phyloP scores from a whole-genome alignment of 37 sponge, comb jelly and placozoan genomes.

The Crambe crambe region DNA sequence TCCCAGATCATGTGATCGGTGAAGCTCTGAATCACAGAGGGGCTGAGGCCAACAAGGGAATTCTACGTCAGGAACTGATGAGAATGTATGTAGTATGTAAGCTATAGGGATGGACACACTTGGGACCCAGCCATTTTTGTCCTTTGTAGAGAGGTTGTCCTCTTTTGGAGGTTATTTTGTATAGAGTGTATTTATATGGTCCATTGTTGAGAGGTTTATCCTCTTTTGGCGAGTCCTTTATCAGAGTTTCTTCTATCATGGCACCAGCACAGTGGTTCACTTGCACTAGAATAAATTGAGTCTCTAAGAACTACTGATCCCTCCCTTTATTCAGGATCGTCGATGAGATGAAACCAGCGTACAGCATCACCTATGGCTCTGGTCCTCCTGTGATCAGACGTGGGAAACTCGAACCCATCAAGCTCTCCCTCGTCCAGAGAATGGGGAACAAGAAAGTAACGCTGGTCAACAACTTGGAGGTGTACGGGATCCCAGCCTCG shows the following conservation, averaged over 20 bases:
- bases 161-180: neutral
- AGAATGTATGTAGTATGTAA: slow-evolving; percentile 6
- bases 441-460: slow-evolving; percentile 69
- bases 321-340: no score
- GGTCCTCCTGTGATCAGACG: slow-evolving; percentile 14
- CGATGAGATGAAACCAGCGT: slow-evolving; percentile 29
- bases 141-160: no score
- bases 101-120: neutral
- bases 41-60: neutral
- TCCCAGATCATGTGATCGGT: slow-evolving; percentile 24
- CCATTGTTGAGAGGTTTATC: no score
- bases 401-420: slow-evolving; percentile 35
- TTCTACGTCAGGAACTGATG: slow-evolving; percentile 34
- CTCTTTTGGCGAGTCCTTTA: no score
- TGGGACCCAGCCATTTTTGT: no score
- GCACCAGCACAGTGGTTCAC: no score
- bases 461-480: slow-evolving; percentile 65
- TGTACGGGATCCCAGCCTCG: slow-evolving; percentile 40
- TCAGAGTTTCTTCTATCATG: no score
- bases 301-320: no score
- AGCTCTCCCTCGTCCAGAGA: slow-evolving; percentile 37
- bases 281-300: no score
- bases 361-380: slow-evolving; percentile 11
- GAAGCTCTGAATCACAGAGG: slow-evolving; percentile 27
- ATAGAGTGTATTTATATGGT: no score